phyloP scores from a whole-genome alignment of 2,888 invertebrate genomes.

The Aproaerema taeniolella region DNA sequence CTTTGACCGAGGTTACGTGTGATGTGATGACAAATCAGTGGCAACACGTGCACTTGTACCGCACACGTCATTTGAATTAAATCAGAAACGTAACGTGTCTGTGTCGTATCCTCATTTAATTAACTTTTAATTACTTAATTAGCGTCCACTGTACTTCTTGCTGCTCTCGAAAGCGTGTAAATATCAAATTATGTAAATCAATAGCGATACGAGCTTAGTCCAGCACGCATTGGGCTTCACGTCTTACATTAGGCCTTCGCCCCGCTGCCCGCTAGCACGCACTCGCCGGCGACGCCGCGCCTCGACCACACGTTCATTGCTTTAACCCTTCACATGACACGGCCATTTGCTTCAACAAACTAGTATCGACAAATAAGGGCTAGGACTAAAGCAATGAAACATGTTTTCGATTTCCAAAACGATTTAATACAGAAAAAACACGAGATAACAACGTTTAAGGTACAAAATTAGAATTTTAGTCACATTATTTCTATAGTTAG shows the following conservation, averaged over 20 bases:
- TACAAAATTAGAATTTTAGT: constrained; percentile 17
- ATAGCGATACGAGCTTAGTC: no score
- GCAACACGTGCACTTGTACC: no score
- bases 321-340: constrained; percentile 61
- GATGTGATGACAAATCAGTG: no score
- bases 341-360: not conserved
- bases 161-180: no score
- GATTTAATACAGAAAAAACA: constrained; percentile 47
- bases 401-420: constrained; percentile 36
- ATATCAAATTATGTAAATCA: no score
- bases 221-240: no score
- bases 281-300: constrained; percentile 9
- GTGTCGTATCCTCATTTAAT: no score
- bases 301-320: constrained; percentile 59
- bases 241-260: constrained; percentile 12
- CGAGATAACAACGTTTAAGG: constrained; percentile 27
- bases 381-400: constrained; percentile 75
- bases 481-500: constrained; percentile 2
- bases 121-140: no score
- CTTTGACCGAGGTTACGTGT: no score
- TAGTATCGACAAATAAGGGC: constrained; percentile 28
- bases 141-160: no score
- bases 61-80: no score
- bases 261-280: not conserved
- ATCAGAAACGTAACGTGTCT: no score